Evolutionary conservation across 2,797 vertebrate species (phyloP), one percentile per base, ranked within the genome.

Genomic region (Coendou prehensilis): DNA sequence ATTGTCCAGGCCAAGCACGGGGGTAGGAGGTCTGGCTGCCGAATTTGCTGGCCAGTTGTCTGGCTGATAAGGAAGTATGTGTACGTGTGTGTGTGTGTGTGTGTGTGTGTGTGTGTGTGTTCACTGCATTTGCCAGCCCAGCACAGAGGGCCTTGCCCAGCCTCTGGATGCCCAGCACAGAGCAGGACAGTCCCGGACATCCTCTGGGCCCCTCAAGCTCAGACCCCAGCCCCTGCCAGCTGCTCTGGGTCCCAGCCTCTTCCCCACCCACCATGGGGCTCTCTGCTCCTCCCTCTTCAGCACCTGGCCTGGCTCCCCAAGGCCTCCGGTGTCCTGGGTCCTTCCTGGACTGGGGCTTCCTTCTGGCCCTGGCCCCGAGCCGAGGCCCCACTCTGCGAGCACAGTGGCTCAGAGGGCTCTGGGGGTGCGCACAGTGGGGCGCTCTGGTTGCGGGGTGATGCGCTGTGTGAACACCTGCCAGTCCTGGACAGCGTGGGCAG

Each of bases 161-260:
- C 13, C 37, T 52, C 59, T 5, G 22, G 0, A 1, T 22, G 22
- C 41, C 50, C 47, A 50, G 3, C 3, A 1, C 2, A 63, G 26
- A 73, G 73, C 69, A n/a, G 71, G 50, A 37, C 10, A 52, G 50
- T 17, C 1, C n/a, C n/a, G 15, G 7, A 37, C 33, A 26, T 5
- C 82, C 8, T 20, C 1, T 5, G 0, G 75, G 37, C 3, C 20
- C 37, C 37, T 45, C 3, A 8, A 9, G 17, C 41, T 23, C 7
- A 2, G 15, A 11, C 28, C 28, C 64, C 2, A 22, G 84, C 13
- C 41, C 37, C n/a, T 3, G 26, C 41, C 30, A 8, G 17, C 73
- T 33, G 28, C 28, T 56, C 79, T 50, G 26, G 78, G 47, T 26
- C 69, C 41, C 37, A 33, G 4, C 37, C 76, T 67, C 30, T n/a